Base-by-base conservation (phyloP, 2,888 invertebrate species). In the Lithophane ornitopus region DNA sequence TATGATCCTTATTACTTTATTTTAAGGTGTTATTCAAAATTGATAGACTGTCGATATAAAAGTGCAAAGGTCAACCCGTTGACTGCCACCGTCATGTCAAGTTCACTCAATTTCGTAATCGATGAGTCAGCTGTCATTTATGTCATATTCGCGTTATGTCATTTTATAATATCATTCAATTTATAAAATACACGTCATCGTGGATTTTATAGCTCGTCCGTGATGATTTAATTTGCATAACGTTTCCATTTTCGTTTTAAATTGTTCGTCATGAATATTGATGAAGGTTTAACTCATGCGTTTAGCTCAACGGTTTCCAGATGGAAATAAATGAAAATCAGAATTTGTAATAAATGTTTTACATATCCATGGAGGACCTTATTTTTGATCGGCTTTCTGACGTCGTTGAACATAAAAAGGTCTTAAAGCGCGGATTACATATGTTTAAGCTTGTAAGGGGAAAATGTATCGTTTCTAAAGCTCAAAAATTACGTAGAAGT, bases 191-290 rank as follows among this genome's bases (percentile, higher is more conserved):
- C 75, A 80, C 81, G 80, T 86, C 85, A 85, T 75, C 61, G 69
- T 76, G 49, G 74, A 80, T 78, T 84, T 80, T 73, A 78, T 81
- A 72, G 70, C 74, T 70, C 54, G 56, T 56, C 22, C 26, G 72
- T 69, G 75, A 77, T 82, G 82, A 86, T 79, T 84, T 78, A 80
- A 89, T 90, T 88, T 81, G 75, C 88, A 87, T 85, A 84, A 66
- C 70, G 80, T 82, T 80, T 75, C 72, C 76, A 75, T 83, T 87
- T 80, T 78, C 71, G 65, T 76, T 81, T 70, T 62, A 76, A 81
- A 76, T 79, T 78, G 73, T 63, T 73, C 59, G 41, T 63, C 62
- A 85, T 85, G 80, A 87, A 88, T 87, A 89, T 88, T 84, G 71
- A 89, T 80, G 65, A 72, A 56, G 59, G 54, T 78, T 74, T 66